phyloP scores from a whole-genome alignment of 1,140 invertebrate species.

The Thaumetopoea pityocampa region DNA sequence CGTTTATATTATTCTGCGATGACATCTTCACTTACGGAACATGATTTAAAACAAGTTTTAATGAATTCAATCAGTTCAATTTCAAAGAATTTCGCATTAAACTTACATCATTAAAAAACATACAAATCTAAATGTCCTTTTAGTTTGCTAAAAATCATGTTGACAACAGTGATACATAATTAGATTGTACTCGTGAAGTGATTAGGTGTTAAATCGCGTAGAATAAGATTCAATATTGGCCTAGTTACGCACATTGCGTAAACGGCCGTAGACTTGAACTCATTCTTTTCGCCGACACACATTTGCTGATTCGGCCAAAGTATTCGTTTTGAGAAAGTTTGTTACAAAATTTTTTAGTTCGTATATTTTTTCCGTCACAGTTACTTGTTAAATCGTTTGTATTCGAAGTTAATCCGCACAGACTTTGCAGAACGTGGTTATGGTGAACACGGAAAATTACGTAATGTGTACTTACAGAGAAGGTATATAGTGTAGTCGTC shows the following conservation, averaged over 20 bases:
- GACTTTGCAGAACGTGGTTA: slow-evolving; percentile 21
- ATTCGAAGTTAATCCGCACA: slow-evolving; percentile 26
- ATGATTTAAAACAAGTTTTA: no score
- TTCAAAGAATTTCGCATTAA: no score
- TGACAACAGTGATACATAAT: no score
- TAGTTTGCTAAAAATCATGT: no score
- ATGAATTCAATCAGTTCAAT: no score
- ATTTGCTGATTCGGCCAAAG: slow-evolving; percentile 14
- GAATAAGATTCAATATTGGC: slow-evolving; percentile 50
- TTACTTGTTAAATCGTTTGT: slow-evolving; percentile 20
- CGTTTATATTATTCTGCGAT: no score
- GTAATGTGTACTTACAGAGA: slow-evolving; percentile 44
- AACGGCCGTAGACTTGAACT: slow-evolving; percentile 64
- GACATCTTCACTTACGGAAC: no score
- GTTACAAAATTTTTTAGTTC: neutral
- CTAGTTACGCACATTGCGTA: slow-evolving; percentile 60
- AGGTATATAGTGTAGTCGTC: no score
- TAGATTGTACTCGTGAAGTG: neutral
- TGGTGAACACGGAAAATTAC: slow-evolving; percentile 37
- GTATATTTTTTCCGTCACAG: no score
- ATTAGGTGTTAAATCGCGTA: slow-evolving; percentile 13
- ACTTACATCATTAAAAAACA: no score
- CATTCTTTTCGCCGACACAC: slow-evolving; percentile 45
- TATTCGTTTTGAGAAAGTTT: slow-evolving; percentile 1
- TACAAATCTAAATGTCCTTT: no score